These are phyloP conservation scores for Galerucella nymphaeae DNA, from an alignment of 2,888 invertebrate genomes.

Conservation along the genomic window DNA sequence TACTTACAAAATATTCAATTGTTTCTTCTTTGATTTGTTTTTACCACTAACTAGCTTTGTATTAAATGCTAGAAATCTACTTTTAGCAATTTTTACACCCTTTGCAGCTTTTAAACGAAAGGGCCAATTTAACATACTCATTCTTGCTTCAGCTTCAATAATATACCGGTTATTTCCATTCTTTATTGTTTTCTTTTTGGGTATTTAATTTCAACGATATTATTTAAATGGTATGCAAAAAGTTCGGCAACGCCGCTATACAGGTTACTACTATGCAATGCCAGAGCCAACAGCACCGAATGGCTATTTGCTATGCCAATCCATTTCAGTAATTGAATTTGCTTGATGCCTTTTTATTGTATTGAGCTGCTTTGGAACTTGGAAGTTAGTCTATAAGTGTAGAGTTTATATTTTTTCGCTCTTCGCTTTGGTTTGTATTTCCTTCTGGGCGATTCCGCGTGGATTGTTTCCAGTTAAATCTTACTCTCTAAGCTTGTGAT, in stretches of 20 bases:
- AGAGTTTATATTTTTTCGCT: conserved; percentile 1
- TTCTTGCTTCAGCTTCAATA: too few relatives aligned
- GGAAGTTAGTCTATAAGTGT: conserved; percentile 27
- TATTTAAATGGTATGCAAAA: conserved; percentile 27
- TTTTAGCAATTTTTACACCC: too few relatives aligned
- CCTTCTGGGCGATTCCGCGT: background rate
- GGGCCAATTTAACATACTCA: too few relatives aligned
- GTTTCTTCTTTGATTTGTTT: too few relatives aligned
- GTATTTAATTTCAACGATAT: background rate
- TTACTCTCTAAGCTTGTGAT: too few relatives aligned
- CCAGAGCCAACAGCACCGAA: conserved; percentile 14
- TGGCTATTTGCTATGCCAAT: conserved; percentile 47
- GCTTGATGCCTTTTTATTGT: conserved; percentile 41
- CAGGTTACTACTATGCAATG: conserved; percentile 55
- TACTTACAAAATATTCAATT: background rate
- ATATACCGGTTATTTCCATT: too few relatives aligned
- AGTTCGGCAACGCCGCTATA: conserved; percentile 46
- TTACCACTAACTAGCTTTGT: too few relatives aligned
- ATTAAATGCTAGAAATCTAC: too few relatives aligned
- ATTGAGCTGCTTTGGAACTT: conserved; percentile 33
- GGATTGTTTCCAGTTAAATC: background rate
- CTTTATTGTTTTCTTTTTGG: too few relatives aligned
- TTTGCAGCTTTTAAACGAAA: too few relatives aligned
- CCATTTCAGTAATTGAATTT: conserved; percentile 48
- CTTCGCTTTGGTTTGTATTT: conserved; percentile 12